Conservation (phyloP, 2,113 vertebrate genomes). For the Pleuronectes platessa region DNA sequence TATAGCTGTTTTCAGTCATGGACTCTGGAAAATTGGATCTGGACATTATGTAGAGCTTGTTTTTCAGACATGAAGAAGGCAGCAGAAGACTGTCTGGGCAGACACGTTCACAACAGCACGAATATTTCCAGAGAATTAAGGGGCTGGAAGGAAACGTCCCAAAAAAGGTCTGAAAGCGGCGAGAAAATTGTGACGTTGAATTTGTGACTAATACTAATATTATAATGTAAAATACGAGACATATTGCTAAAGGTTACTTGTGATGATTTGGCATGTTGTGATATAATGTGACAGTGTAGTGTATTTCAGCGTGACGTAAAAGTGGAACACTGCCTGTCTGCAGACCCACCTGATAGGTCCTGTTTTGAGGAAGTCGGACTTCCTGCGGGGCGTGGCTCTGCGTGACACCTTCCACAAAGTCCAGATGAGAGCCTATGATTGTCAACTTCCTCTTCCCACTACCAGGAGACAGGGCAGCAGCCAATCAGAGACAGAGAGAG, state of each 20-base stretch:
- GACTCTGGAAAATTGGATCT: too few relatives aligned
- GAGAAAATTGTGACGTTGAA: too few relatives aligned
- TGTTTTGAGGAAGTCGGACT: background rate
- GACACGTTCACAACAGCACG: too few relatives aligned
- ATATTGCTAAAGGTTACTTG: background rate
- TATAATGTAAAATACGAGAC: background rate
- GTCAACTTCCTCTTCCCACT: constrained; percentile 89
- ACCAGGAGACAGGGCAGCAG: constrained; percentile 46
- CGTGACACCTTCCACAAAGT: constrained; percentile 82
- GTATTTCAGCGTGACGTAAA: background rate
- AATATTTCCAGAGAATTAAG: too few relatives aligned
- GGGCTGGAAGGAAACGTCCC: too few relatives aligned
- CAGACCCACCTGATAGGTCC: constrained; percentile 45
- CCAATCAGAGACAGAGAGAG: constrained; percentile 1
- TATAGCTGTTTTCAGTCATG: too few relatives aligned
- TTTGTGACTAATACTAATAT: too few relatives aligned
- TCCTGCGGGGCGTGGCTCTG: constrained; percentile 12
- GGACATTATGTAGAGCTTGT: too few relatives aligned
- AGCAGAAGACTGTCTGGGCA: too few relatives aligned
- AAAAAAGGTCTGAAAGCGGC: too few relatives aligned
- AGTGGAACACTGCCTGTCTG: background rate
- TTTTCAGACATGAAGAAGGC: too few relatives aligned
- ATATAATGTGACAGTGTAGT: background rate
- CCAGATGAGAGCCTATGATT: constrained; percentile 83
- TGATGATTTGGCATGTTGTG: background rate